Percentiles rank a stretch among this genome's conserved stretches.
These are phyloP conservation scores for Oryzias woworae DNA, from an alignment of 2,113 vertebrate species.

Conservation along the genomic window DNA sequence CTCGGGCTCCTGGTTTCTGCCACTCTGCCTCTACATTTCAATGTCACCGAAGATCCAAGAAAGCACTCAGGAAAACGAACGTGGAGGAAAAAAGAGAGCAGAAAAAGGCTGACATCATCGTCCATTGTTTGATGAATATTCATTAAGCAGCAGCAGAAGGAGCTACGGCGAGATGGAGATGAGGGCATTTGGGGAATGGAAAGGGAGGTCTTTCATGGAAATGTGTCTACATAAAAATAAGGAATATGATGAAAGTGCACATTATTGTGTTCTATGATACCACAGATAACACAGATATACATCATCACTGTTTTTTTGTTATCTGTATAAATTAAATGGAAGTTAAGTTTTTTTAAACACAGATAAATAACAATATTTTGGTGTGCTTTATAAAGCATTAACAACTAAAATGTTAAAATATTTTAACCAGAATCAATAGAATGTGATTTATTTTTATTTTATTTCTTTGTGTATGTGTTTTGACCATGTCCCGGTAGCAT, in stretches of 20 bases:
- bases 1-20: conserved; percentile 48
- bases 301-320: no score
- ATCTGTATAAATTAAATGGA: no score
- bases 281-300: no score
- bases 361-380: no score
- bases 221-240: not conserved
- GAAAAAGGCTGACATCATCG: conserved; percentile 43
- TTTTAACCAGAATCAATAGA: no score
- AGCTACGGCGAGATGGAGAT: conserved; percentile 9
- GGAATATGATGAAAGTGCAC: conserved; percentile 23
- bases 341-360: no score
- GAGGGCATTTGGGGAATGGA: not conserved
- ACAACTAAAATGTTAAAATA: no score
- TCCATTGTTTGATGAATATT: conserved; percentile 49
- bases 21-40: conserved; percentile 45
- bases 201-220: no score
- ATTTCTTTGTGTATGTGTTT: no score
- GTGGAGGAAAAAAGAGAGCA: not conserved
- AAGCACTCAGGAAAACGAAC: conserved; percentile 54
- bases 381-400: no score
- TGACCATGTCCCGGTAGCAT: no score
- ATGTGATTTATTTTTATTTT: no score
- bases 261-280: not conserved
- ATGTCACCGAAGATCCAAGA: conserved; percentile 48
- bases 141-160: conserved; percentile 18